Conservation (phyloP, 1,140 invertebrate genomes). For the Metopolophium dirhodum region DNA sequence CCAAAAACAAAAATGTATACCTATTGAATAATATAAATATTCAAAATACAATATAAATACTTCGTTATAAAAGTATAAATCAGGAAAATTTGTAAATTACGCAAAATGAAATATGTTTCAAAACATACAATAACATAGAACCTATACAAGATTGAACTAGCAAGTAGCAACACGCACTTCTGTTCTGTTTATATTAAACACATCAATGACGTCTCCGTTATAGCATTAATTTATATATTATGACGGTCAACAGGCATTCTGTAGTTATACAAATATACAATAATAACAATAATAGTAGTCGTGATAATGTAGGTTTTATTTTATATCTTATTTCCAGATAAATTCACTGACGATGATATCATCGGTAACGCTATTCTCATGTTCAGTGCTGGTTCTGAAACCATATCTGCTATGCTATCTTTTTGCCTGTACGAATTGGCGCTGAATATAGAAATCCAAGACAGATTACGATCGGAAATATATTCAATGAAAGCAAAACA, state of each 20-base stretch:
- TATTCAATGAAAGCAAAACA: slow-evolving; percentile 62
- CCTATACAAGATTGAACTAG: too few species aligned
- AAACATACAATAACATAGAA: too few species aligned
- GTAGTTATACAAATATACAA: too few species aligned
- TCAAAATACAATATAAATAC: too few species aligned
- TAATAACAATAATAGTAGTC: neutral
- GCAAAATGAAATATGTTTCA: too few species aligned
- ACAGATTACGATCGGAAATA: slow-evolving; percentile 69
- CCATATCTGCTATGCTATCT: slow-evolving; percentile 66
- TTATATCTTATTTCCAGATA: neutral
- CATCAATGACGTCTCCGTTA: neutral
- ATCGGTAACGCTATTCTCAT: slow-evolving; percentile 62
- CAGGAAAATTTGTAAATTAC: too few species aligned
- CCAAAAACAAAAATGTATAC: too few species aligned
- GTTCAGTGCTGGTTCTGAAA: slow-evolving; percentile 68
- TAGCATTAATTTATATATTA: neutral
- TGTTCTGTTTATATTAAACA: too few species aligned
- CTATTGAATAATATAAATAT: too few species aligned
- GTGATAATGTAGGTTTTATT: neutral
- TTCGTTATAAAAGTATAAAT: too few species aligned
- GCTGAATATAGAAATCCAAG: slow-evolving; percentile 67
- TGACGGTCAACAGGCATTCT: too few species aligned
- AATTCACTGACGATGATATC: slow-evolving; percentile 11
- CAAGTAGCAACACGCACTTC: too few species aligned
- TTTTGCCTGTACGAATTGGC: slow-evolving; percentile 65